phyloP scores from a whole-genome alignment of 2,113 vertebrate genomes.

The Propithecus coquereli region DNA sequence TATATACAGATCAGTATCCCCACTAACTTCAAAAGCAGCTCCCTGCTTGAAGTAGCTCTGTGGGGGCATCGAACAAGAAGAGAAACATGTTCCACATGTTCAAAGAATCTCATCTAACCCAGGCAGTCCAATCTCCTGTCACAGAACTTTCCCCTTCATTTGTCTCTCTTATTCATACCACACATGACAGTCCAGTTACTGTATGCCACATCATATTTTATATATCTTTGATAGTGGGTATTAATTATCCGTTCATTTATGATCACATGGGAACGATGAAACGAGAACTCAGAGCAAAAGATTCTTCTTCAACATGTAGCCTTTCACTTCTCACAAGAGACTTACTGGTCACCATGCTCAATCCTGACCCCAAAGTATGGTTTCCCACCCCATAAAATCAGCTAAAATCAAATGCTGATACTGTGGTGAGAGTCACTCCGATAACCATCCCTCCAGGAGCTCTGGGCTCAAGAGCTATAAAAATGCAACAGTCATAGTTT shows the following conservation, averaged over 20 bases:
- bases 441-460: neutral
- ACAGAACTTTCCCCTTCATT: neutral
- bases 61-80: neutral
- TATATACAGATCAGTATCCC: conserved; percentile 9
- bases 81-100: conserved; percentile 56
- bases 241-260: neutral
- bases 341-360: neutral
- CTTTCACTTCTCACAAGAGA: neutral
- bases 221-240: neutral
- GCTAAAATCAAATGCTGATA: neutral
- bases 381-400: fast-evolving
- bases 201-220: neutral
- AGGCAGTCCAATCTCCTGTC: neutral
- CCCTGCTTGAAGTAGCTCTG: conserved; percentile 18
- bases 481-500: too few relatives aligned
- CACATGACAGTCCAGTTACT: neutral
- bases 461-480: neutral
- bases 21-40: conserved; percentile 65
- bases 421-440: neutral
- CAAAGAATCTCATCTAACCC: neutral
- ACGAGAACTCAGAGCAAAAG: neutral
- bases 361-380: neutral
- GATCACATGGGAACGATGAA: neutral
- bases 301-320: neutral
- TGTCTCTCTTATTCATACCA: neutral